Percentiles rank a stretch among this genome's conserved stretches.
Evolutionary conservation across 2,113 vertebrate genomes (phyloP).

Genomic region (Hippocampus abdominalis): DNA sequence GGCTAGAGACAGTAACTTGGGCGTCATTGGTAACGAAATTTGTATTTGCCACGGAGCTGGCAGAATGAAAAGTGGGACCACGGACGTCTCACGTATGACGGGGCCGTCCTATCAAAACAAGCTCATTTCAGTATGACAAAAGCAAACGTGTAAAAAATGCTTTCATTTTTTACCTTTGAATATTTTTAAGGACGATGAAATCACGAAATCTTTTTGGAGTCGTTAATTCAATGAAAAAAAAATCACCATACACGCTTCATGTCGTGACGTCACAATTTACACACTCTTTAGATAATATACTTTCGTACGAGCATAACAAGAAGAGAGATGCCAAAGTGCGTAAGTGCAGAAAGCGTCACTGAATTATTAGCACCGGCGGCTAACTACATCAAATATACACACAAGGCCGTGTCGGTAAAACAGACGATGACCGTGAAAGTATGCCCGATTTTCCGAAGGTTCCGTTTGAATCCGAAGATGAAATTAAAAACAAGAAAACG

Average conservation of each 20-base stretch:
- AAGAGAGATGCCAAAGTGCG: background rate
- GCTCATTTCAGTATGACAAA: too few relatives aligned
- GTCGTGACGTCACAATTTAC: background rate
- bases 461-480: background rate
- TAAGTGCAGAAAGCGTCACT: background rate
- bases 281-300: background rate
- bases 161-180: too few relatives aligned
- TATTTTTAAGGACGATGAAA: too few relatives aligned
- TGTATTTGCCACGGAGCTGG: too few relatives aligned
- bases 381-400: slow-evolving; percentile 3
- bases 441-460: background rate
- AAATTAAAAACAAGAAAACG: background rate
- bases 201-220: too few relatives aligned
- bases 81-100: too few relatives aligned
- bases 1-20: too few relatives aligned
- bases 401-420: slow-evolving; percentile 25
- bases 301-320: background rate
- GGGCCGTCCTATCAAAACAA: too few relatives aligned
- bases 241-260: background rate
- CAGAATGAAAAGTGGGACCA: too few relatives aligned
- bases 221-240: background rate
- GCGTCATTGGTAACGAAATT: too few relatives aligned
- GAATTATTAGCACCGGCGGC: slow-evolving; percentile 13
- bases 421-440: slow-evolving; percentile 30
- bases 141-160: too few relatives aligned